Conservation (phyloP, 2,888 invertebrate genomes). For the Listrodromus nycthemerus region DNA sequence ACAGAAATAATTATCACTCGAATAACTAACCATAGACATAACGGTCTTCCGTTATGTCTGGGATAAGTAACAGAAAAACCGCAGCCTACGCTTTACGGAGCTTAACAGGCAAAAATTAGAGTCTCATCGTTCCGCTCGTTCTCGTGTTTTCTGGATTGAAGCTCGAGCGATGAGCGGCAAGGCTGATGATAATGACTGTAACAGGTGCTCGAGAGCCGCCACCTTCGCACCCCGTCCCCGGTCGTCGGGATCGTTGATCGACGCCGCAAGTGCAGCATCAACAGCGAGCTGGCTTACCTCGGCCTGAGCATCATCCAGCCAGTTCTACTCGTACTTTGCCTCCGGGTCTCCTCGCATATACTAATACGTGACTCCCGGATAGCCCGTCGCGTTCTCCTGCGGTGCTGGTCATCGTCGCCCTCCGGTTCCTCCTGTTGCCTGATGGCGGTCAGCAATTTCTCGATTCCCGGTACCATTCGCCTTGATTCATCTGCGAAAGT, state of each 20-base stretch:
- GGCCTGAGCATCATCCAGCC: conserved; percentile 64
- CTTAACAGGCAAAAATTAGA: conserved; percentile 77
- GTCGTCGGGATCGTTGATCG: conserved; percentile 65
- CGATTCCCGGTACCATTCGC: conserved; percentile 35
- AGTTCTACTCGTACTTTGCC: conserved; percentile 71
- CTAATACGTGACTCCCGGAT: conserved; percentile 67
- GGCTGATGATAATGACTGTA: conserved; percentile 81
- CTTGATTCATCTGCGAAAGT: conserved; percentile 22
- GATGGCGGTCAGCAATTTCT: conserved; percentile 27
- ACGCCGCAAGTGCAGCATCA: conserved; percentile 38
- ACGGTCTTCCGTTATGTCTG: neutral
- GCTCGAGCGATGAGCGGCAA: conserved; percentile 60
- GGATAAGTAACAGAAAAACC: neutral
- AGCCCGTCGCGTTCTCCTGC: conserved; percentile 36
- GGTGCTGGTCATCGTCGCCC: conserved; percentile 42
- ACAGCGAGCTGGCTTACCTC: conserved; percentile 36
- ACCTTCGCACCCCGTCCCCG: conserved; percentile 77
- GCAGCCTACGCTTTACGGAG: neutral
- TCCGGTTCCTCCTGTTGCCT: conserved; percentile 15
- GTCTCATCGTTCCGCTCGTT: conserved; percentile 76
- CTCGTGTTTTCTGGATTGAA: conserved; percentile 77
- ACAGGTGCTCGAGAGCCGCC: conserved; percentile 81
- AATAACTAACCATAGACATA: neutral
- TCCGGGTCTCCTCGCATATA: conserved; percentile 69
- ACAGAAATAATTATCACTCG: neutral